A percentile compares a stretch with the other conserved stretches of the same genome.
Conservation (phyloP, 2,113 vertebrate species). For the Phyllostomus discolor region DNA sequence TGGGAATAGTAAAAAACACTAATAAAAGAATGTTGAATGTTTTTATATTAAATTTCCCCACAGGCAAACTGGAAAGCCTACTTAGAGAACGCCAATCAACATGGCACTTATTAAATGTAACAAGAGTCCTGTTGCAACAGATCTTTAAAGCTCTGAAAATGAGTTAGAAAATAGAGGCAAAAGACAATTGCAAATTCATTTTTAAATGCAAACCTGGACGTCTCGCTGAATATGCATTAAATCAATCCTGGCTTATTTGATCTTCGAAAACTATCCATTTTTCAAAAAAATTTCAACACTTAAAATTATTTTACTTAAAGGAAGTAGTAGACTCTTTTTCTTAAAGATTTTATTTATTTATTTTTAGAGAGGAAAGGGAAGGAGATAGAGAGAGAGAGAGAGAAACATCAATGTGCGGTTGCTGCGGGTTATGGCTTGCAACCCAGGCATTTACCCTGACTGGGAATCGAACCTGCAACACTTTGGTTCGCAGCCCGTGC, state of each 20-base stretch:
- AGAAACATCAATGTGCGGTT: too few species aligned
- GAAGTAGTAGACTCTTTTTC: slow-evolving; percentile 47
- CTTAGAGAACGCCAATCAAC: slow-evolving; percentile 88
- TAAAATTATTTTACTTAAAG: slow-evolving; percentile 63
- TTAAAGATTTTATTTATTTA: too few species aligned
- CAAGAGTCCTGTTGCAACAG: slow-evolving; percentile 86
- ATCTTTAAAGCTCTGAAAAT: slow-evolving; percentile 86
- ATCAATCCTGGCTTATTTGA: slow-evolving; percentile 68
- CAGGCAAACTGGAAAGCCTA: slow-evolving; percentile 88
- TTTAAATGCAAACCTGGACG: slow-evolving; percentile 78
- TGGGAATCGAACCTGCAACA: too few species aligned
- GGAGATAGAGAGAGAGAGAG: too few species aligned
- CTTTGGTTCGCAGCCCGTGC: too few species aligned
- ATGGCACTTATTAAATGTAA: slow-evolving; percentile 89
- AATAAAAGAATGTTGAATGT: slow-evolving; percentile 90
- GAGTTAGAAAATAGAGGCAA: slow-evolving; percentile 85
- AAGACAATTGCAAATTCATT: slow-evolving; percentile 81
- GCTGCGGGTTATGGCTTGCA: too few species aligned
- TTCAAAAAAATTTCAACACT: slow-evolving; percentile 34
- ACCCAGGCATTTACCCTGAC: too few species aligned
- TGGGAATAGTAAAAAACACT: slow-evolving; percentile 90
- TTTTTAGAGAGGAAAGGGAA: too few species aligned
- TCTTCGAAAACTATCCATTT: slow-evolving; percentile 75
- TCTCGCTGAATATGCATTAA: slow-evolving; percentile 68
- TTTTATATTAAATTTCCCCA: slow-evolving; percentile 90